Conservation (phyloP, 1,140 invertebrate species). For the Formica exsecta region DNA sequence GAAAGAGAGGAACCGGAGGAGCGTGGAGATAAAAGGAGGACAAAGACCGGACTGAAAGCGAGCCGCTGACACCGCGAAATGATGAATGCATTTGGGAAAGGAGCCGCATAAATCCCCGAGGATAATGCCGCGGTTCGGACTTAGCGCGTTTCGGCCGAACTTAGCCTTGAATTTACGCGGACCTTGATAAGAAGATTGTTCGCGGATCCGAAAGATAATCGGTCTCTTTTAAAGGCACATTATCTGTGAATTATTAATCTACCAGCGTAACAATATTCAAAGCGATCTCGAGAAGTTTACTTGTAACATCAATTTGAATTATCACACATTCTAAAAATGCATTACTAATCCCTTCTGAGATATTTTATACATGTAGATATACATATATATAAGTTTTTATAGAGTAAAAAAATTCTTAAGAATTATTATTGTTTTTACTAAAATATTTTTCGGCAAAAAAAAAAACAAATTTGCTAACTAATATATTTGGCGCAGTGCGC, state of each 20-base stretch:
- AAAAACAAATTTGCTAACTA: not conserved
- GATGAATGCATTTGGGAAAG: slow-evolving; percentile 80
- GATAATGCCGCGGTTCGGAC: slow-evolving; percentile 66
- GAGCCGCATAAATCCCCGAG: slow-evolving; percentile 76
- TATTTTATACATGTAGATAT: not conserved
- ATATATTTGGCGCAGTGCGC: not conserved
- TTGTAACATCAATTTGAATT: not conserved
- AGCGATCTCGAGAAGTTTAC: not conserved
- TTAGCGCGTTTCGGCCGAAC: slow-evolving; percentile 37
- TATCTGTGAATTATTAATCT: slow-evolving; percentile 10
- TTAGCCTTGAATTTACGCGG: slow-evolving; percentile 67
- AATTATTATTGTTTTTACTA: not conserved
- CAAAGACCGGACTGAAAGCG: slow-evolving; percentile 66
- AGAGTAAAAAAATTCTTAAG: not conserved
- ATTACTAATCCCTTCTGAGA: no score
- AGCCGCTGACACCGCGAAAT: slow-evolving; percentile 78
- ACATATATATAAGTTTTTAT: not conserved
- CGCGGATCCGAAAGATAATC: not conserved
- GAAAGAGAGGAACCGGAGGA: slow-evolving; percentile 29
- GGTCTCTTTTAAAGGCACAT: not conserved
- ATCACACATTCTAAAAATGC: not conserved
- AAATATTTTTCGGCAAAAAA: not conserved
- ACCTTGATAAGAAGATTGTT: slow-evolving; percentile 55
- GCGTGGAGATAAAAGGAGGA: slow-evolving; percentile 50
- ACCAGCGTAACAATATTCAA: not conserved